Percentiles rank a stretch among this genome's conserved stretches.
These are phyloP conservation scores for Eunapius fragilis DNA, from an alignment of 37 sponge, comb jelly and placozoan species.

Conservation along the genomic window DNA sequence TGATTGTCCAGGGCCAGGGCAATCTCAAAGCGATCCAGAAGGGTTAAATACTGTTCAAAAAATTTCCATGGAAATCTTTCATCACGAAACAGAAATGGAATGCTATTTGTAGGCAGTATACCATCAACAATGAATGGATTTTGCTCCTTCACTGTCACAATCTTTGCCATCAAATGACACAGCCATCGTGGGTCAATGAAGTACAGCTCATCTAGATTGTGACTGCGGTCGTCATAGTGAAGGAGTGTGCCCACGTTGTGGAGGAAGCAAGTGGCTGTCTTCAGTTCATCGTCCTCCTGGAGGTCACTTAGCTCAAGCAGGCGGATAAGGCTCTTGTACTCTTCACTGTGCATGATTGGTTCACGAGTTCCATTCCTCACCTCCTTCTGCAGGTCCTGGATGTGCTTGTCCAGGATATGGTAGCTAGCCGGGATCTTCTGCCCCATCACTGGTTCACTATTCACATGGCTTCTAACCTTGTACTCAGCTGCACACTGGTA, in stretches of 20 bases:
- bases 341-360: constrained; percentile 78
- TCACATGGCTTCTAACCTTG: constrained; percentile 6
- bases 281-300: constrained; percentile 74
- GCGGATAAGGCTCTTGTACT: constrained; percentile 70
- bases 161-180: constrained; percentile 84
- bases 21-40: constrained; percentile 87
- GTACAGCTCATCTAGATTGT: constrained; percentile 81
- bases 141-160: constrained; percentile 80
- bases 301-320: constrained; percentile 69
- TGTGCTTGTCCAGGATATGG: constrained; percentile 69
- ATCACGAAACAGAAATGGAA: constrained; percentile 70
- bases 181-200: constrained; percentile 93
- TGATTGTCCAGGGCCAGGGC: constrained; percentile 84
- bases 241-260: constrained; percentile 85
- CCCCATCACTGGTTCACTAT: not conserved
- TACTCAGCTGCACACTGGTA: constrained; percentile 80
- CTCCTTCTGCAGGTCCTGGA: constrained; percentile 67
- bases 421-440: constrained; percentile 89
- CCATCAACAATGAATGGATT: constrained; percentile 83
- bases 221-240: constrained; percentile 83
- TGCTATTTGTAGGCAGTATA: constrained; percentile 46
- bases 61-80: constrained; percentile 75
- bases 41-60: constrained; percentile 76
- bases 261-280: constrained; percentile 80
- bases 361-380: constrained; percentile 38